These are phyloP conservation scores for Andrena cerasifolii DNA, from an alignment of 1,140 invertebrate genomes.

Conservation along the genomic window DNA sequence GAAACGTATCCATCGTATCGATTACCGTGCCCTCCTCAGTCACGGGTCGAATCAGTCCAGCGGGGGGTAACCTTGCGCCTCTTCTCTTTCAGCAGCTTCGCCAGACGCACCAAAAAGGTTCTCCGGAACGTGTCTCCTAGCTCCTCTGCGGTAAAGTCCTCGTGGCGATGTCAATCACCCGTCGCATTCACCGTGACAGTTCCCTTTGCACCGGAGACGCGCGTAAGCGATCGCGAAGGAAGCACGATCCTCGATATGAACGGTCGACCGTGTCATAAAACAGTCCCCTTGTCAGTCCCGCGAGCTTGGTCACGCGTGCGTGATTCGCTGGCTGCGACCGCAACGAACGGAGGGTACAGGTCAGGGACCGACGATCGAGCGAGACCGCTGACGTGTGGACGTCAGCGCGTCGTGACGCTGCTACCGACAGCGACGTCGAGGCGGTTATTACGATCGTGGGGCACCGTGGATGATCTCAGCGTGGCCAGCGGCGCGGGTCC, in stretches of 20 bases:
- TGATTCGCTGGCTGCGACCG: not conserved
- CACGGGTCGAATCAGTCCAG: constrained; percentile 2
- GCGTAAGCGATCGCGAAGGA: too few relatives aligned
- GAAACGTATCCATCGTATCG: constrained; percentile 82
- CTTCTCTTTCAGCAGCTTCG: too few relatives aligned
- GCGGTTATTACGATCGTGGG: not conserved
- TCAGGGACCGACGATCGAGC: constrained; percentile 4
- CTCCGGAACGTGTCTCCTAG: too few relatives aligned
- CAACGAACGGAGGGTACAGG: not conserved
- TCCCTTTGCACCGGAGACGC: too few relatives aligned
- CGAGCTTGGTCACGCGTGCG: not conserved
- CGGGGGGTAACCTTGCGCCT: too few relatives aligned
- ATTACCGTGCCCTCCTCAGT: constrained; percentile 12
- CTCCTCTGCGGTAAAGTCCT: too few relatives aligned
- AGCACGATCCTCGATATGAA: too few relatives aligned
- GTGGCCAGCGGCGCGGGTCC: not conserved
- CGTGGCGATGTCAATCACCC: too few relatives aligned
- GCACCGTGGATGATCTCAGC: not conserved
- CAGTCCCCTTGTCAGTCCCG: too few relatives aligned
- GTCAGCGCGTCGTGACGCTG: constrained; percentile 25
- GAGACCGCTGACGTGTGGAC: constrained; percentile 10
- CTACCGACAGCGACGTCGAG: constrained; percentile 22
- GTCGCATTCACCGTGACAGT: too few relatives aligned
- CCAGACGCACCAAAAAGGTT: too few relatives aligned
- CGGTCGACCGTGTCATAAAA: too few relatives aligned